Base-by-base conservation (phyloP, 2,888 invertebrate genomes). In the Hemistola chrysoprasaria region DNA sequence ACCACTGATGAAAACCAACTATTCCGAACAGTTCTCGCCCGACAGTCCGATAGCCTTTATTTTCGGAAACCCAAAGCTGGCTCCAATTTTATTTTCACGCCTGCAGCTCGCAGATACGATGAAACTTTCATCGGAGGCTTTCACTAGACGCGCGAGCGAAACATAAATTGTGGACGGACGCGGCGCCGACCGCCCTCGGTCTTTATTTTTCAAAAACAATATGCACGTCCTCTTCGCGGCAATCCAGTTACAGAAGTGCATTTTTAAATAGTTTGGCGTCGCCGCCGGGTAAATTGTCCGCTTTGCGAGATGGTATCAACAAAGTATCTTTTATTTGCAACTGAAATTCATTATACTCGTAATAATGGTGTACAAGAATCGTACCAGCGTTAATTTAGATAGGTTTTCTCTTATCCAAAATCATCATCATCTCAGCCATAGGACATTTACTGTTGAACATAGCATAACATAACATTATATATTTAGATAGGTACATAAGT, bases 41-140 rank as follows among this genome's bases (percentile, higher is more conserved):
- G 37, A 24, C 29, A 21, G 42, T 40, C 54, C 54, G 57, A 62
- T 54, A 53, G 65, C 62, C 51, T 63, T 62, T 62, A 68, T 75
- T 73, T 74, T 67, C 60, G 67, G 63, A 73, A 77, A 67, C 67
- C 64, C 65, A 71, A 75, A 77, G 71, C 77, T 75, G 70, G 73
- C 80, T 80, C 76, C 71, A 71, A 69, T 65, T 44, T 44, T 44
- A 44, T 44, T 44, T 39, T 34, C 43, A 44, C 38, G 43, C 43
- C 43, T 44, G 43, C 43, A 44, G 26, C 23, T 21, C 43, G 43
- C 34, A 44, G 43, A 44, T 67, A 62, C 75, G 75, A 81, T 83
- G 85, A 81, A 84, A 85, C 64, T 84, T 84, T 80, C 77, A 83
- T 71, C 80, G 79, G 85, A 86, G 85, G 85, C 76, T 65, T 61